These are phyloP conservation scores for Paramormyrops kingsleyae DNA, from an alignment of 2,113 vertebrate genomes.

Conservation along the genomic window DNA sequence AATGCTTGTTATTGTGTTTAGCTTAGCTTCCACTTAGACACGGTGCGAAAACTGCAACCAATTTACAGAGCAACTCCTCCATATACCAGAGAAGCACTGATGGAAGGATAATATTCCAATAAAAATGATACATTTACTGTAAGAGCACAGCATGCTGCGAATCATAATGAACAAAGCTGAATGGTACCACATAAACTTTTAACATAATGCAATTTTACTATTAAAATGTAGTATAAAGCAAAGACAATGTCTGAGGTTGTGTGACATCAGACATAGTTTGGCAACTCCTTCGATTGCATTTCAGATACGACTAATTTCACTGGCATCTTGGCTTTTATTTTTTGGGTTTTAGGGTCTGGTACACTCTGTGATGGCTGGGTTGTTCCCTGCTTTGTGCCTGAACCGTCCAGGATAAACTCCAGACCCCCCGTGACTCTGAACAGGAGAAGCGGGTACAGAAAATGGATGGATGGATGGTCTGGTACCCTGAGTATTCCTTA, in stretches of 20 bases:
- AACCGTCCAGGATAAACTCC: neutral
- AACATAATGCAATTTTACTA: neutral
- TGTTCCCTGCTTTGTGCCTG: too few species aligned
- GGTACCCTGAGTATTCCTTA: neutral
- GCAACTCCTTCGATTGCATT: neutral
- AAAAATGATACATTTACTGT: neutral
- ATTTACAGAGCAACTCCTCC: neutral
- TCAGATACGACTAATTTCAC: neutral
- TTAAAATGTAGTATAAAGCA: neutral
- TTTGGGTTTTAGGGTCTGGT: neutral
- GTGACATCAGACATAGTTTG: neutral
- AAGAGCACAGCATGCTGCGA: neutral
- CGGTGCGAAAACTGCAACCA: neutral
- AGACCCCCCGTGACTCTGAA: neutral
- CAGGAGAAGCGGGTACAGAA: neutral
- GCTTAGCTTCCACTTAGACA: neutral
- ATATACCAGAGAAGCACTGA: neutral
- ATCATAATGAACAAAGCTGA: neutral
- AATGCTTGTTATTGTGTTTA: neutral
- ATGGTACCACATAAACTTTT: neutral
- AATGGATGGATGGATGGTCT: neutral
- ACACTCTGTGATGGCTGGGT: too few species aligned
- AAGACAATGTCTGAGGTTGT: neutral
- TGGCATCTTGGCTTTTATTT: neutral
- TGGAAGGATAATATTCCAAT: neutral